Percentiles rank a stretch among this genome's conserved stretches.
Conservation (phyloP, 2,888 invertebrate genomes). For the Cryptus armator region DNA sequence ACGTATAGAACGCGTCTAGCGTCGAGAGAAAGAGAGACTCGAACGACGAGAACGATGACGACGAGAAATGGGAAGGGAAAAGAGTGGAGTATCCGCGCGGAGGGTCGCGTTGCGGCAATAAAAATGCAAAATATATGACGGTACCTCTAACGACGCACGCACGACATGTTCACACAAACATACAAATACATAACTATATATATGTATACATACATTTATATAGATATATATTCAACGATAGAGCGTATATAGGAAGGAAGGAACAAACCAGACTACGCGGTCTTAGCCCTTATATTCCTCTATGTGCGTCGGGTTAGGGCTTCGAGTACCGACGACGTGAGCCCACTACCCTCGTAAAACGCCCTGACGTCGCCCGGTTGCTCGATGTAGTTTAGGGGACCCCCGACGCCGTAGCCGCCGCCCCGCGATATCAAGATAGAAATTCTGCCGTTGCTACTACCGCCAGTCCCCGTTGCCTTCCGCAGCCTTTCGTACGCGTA, state of each 20-base stretch:
- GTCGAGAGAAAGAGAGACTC: constrained; percentile 1
- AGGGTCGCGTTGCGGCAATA: constrained; percentile 77
- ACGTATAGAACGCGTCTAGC: constrained; percentile 24
- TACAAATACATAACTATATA: background rate
- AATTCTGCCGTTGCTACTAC: constrained; percentile 43
- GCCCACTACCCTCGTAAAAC: constrained; percentile 73
- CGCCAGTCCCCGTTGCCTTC: constrained; percentile 22
- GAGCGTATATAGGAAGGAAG: constrained; percentile 28
- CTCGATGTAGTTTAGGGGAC: constrained; percentile 61
- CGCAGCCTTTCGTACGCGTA: constrained; percentile 32
- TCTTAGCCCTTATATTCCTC: constrained; percentile 55
- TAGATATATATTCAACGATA: background rate
- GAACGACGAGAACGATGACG: constrained; percentile 19
- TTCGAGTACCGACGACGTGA: constrained; percentile 41
- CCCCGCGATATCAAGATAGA: constrained; percentile 68
- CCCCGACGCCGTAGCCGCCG: constrained; percentile 59
- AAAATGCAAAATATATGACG: constrained; percentile 81
- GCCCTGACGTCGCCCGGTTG: constrained; percentile 57
- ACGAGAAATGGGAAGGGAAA: background rate
- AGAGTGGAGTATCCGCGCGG: constrained; percentile 54
- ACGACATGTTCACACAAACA: constrained; percentile 66
- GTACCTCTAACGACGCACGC: constrained; percentile 74
- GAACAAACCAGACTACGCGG: constrained; percentile 17
- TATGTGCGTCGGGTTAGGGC: constrained; percentile 40
- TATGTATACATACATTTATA: background rate